Conservation (phyloP, 2,113 vertebrate genomes). For the Myotis brandtii region DNA sequence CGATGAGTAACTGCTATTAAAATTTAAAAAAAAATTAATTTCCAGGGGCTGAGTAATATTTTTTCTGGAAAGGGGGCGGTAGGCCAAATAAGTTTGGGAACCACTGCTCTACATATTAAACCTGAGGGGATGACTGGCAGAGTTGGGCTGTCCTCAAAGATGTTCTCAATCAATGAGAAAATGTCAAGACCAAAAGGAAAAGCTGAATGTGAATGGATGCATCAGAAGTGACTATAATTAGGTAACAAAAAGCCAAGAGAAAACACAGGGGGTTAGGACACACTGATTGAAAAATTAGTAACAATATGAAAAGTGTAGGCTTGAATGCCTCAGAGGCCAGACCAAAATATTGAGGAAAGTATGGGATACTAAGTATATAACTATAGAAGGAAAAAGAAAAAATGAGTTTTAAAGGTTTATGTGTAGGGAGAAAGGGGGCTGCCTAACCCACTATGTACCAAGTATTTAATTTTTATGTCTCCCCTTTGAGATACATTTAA, state of each 20-base stretch:
- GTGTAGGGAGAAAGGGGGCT: accelerated
- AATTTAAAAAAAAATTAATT: too few species aligned
- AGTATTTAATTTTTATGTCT: not conserved
- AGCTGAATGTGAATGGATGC: not conserved
- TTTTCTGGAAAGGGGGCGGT: too few species aligned
- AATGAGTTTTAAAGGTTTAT: not conserved
- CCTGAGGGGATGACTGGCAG: not conserved
- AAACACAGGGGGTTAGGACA: not conserved
- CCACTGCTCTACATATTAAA: not conserved
- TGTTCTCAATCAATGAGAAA: not conserved
- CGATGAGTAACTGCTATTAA: too few species aligned
- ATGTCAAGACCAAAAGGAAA: constrained; percentile 13
- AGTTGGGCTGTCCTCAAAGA: not conserved
- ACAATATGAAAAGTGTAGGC: not conserved
- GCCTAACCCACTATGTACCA: not conserved
- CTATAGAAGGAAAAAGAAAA: not conserved
- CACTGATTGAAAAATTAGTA: constrained; percentile 14
- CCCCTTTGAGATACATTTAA: not conserved
- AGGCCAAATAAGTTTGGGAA: too few species aligned
- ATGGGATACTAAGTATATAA: not conserved
- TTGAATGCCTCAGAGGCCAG: not conserved
- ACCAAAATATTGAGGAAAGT: not conserved
- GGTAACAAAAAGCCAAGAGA: not conserved
- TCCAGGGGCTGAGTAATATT: too few species aligned
- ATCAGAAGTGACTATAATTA: constrained; percentile 5